These are phyloP conservation scores for Oikopleura vanhoeffeni DNA, from an alignment of 23 tunicate species.

Conservation along the genomic window DNA sequence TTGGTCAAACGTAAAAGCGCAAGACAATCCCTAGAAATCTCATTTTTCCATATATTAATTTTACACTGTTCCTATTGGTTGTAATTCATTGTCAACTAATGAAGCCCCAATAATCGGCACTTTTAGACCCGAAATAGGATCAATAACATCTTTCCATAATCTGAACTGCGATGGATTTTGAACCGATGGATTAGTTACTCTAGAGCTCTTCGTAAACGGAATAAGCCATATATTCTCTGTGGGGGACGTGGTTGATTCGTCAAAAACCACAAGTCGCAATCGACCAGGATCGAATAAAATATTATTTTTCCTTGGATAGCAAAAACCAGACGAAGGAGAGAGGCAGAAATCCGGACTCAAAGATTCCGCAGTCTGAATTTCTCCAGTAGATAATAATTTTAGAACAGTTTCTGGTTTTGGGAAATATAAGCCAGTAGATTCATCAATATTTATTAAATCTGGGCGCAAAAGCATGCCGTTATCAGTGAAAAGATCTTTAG, in stretches of 20 bases:
- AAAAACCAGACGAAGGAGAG: neutral
- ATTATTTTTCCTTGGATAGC: neutral
- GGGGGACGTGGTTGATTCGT: neutral
- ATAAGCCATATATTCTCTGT: neutral
- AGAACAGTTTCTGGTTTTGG: neutral
- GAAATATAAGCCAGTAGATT: neutral
- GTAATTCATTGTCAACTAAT: neutral
- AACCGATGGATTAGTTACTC: neutral
- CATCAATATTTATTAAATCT: neutral
- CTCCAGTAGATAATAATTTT: neutral
- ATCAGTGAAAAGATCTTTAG: neutral
- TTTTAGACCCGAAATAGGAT: neutral
- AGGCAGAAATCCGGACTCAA: neutral
- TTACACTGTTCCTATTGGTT: neutral
- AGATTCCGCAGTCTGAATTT: neutral
- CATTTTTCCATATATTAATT: too few species aligned
- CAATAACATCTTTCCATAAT: neutral
- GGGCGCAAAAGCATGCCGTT: neutral
- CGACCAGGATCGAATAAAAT: neutral
- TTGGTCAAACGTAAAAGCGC: too few species aligned
- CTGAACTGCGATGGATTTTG: neutral
- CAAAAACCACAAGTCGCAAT: neutral
- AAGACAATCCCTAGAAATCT: too few species aligned
- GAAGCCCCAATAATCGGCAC: neutral
- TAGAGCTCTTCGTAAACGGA: neutral